Base-by-base conservation (phyloP, 2,797 vertebrate species). In the Coilia nasus region DNA sequence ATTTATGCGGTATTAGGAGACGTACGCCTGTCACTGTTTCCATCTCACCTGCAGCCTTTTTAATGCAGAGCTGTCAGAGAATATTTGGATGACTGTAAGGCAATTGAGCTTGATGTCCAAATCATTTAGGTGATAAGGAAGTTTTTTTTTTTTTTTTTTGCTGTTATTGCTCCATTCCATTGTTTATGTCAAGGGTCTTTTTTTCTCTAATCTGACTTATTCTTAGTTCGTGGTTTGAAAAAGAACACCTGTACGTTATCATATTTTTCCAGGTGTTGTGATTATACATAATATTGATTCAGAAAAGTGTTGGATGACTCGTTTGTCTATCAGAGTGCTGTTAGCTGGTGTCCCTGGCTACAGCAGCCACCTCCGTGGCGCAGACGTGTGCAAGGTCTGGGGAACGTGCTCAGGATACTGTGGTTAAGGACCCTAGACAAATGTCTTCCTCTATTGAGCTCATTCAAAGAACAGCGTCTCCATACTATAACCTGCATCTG, bases 381-480 rank as follows among this genome's bases (percentile, higher is more conserved):
- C 11, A 71, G 64, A 17, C 60, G 12, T 71, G 56, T 85, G 64
- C 81, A 89, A 41, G 87, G 90, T 89, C 87, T 91, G 64, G 89
- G 88, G 89, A 88, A 80, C 88, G 67, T 84, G 89, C 88, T 95
- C 93, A 95, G 94, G 94, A 95, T 95, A 90, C 90, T 94, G 94
- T 94, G 93, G 94, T 94, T 91, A 86, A 85, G 91, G 91, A 92
- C 92, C 93, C 91, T 88, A 90, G 90, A 88, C 90, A 88, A 86
- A 91, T 92, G 87, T 92, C 92, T 94, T 95, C 94, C 94, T 95
- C 89, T 93, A 92, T 90, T 92, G 89, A 90, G 85, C 89, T 84
- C 71, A 87, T 60, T 89, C 28, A 83, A 35, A 85, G 46, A 83
- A 47, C 85, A 88, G 14, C 83, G 28, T 57, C 88, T 89, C 86